Base-by-base conservation (phyloP, 2,797 vertebrate genomes). In the Rhabdophis nuchalis region DNA sequence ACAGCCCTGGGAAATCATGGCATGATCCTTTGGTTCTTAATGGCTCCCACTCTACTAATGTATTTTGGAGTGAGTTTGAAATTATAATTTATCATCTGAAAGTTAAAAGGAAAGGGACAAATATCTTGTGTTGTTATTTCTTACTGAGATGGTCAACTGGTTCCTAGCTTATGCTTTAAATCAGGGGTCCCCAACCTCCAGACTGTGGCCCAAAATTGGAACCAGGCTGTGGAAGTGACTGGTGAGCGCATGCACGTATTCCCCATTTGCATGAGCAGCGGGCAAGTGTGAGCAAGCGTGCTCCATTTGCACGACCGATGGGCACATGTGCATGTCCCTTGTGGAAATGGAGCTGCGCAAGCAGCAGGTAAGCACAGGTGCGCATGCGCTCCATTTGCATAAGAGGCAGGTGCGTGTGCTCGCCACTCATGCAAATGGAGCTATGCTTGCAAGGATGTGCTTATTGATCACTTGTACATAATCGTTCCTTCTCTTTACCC, bases 401-500 rank as follows among this genome's bases (percentile, higher is more conserved):
- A 61, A 61, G 60, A 12, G 60, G 10, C 12, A 64, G 61, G 29
- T 2, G 27, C 27, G 0, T 29, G 27, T 61, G 58, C 25, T 60
- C 2, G 27, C 27, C 0, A 0, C 27, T 61, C 11, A 61, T 0
- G 60, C 60, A 61, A 13, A 61, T 61, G 27, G 27, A 61, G 12
- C 12, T 61, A 12, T 29, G 27, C 12, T 13, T n/a, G 11, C 60
- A 61, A 13, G 27, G 29, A 27, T 61, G 27, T 61, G 60, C 25
- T 61, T 61, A 27, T 27, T 4, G 4, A 61, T 11, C 60, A 61
- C 27, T 29, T 10, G 0, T 61, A 61, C 61, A 64, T 4, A 64
- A 64, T 25, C 61, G 13, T 0, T 4, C 11, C 27, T 3, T 1
- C 4, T 11, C 0, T 4, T 11, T 10, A 9, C 10, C 3, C 25